These are phyloP conservation scores for Porites divaricata DNA, from an alignment of 92 coral and sea anemone genomes.

Conservation along the genomic window DNA sequence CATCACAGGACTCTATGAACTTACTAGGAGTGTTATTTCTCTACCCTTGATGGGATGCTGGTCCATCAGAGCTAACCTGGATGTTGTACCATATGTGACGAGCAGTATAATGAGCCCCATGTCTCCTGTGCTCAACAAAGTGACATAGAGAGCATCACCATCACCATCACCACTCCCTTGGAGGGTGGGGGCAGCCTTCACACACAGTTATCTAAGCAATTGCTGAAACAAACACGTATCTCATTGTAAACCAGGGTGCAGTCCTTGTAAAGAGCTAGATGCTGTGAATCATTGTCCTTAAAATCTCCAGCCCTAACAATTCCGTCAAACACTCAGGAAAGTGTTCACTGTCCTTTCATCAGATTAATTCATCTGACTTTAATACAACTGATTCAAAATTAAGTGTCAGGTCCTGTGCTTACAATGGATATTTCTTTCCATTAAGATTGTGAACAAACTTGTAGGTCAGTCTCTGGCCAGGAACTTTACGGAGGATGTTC, in stretches of 20 bases:
- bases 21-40: too few relatives aligned
- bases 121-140: too few relatives aligned
- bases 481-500: constrained; percentile 90
- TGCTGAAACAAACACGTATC: too few relatives aligned
- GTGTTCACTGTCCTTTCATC: neutral
- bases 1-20: too few relatives aligned
- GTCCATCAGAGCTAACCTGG: neutral
- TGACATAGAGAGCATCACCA: too few relatives aligned
- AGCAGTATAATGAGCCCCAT: too few relatives aligned
- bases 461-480: constrained; percentile 96
- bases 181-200: too few relatives aligned
- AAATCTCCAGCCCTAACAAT: neutral
- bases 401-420: neutral
- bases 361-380: too few relatives aligned
- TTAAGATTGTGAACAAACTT: constrained; percentile 85
- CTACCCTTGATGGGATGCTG: neutral
- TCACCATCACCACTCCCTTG: too few relatives aligned
- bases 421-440: constrained; percentile 83
- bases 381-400: neutral
- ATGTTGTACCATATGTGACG: too few relatives aligned
- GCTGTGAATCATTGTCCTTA: neutral
- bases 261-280: neutral
- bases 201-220: too few relatives aligned
- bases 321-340: neutral
- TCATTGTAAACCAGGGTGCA: too few relatives aligned